Conservation (phyloP, 2,113 vertebrate genomes). For the Rhynchomys soricoides region DNA sequence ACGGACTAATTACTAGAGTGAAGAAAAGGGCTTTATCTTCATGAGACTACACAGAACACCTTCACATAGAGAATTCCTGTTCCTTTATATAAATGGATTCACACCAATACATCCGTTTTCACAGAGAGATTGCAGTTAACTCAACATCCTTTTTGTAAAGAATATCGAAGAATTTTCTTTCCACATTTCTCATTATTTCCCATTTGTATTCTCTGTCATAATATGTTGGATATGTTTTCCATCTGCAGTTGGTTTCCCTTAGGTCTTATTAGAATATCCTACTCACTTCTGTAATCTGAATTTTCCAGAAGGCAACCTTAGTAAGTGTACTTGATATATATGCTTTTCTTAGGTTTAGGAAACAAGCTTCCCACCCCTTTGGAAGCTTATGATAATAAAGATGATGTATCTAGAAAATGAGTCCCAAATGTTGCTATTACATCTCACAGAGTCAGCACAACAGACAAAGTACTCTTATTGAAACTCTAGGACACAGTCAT, state of each 20-base stretch:
- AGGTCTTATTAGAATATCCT: neutral
- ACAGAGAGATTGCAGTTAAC: neutral
- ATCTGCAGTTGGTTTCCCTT: neutral
- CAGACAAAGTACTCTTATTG: neutral
- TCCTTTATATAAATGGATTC: neutral
- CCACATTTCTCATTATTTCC: neutral
- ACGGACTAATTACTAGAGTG: neutral
- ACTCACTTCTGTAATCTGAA: neutral
- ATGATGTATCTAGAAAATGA: neutral
- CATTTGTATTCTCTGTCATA: neutral
- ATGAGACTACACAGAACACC: neutral
- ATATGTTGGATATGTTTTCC: neutral
- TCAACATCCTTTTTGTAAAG: neutral
- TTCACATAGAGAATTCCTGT: neutral
- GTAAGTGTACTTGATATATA: neutral
- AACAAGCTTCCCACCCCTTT: neutral
- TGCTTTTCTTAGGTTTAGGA: conserved; percentile 3
- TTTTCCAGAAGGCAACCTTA: neutral
- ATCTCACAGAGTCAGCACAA: neutral
- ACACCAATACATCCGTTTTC: neutral
- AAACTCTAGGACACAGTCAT: neutral
- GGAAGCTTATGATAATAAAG: neutral
- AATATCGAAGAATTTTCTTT: neutral
- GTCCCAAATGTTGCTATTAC: neutral
- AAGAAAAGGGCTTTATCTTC: neutral